A percentile compares a stretch with the other conserved stretches of the same genome.
These are phyloP conservation scores for Thomomys bottae DNA, from an alignment of 2,113 vertebrate species.

Conservation along the genomic window DNA sequence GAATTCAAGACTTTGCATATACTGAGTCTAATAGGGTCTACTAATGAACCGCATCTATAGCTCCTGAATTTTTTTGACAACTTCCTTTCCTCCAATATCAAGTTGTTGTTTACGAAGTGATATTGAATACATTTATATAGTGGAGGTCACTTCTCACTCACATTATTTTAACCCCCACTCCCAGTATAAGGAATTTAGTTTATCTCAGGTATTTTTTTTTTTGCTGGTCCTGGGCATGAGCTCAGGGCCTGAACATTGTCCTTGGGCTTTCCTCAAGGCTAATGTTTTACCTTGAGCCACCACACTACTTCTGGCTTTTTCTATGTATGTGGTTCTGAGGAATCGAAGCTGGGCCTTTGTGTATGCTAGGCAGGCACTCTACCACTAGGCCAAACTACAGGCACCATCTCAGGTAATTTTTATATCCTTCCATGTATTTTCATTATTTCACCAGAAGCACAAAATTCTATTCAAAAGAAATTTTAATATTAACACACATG, in stretches of 20 bases:
- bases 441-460: not conserved
- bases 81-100: not conserved
- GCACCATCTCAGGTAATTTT: not conserved
- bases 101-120: slow-evolving; percentile 1
- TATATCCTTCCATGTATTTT: not conserved
- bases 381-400: too few relatives aligned
- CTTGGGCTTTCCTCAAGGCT: too few relatives aligned
- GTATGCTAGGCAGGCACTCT: too few relatives aligned
- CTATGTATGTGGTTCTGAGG: too few relatives aligned
- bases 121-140: not conserved
- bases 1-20: not conserved
- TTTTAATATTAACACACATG: not conserved
- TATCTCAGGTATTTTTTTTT: not conserved
- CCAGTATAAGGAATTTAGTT: not conserved
- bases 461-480: slow-evolving; percentile 1
- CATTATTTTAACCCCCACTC: not conserved
- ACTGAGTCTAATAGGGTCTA: not conserved
- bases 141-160: not conserved
- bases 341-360: too few relatives aligned
- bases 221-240: too few relatives aligned
- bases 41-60: not conserved
- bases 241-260: too few relatives aligned
- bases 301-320: too few relatives aligned
- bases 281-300: too few relatives aligned
- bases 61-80: not conserved